Base-by-base conservation (phyloP, 2,888 invertebrate genomes). In the Antheraea yamamai region DNA sequence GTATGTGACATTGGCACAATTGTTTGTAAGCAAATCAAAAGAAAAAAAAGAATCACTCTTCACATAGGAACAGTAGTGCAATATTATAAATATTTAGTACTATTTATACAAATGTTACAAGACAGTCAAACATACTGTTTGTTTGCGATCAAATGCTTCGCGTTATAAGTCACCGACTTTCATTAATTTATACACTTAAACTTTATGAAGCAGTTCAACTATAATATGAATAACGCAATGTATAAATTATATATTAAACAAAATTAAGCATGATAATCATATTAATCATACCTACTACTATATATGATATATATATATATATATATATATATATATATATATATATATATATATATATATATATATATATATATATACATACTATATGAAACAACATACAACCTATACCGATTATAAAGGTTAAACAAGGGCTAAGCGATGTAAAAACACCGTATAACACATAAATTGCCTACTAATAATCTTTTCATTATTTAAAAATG, bases 361-460 rank as follows among this genome's bases (percentile, higher is more conserved):
- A 1, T 30, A 30, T 30, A 30, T 30, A 30, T 30, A 30, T 30
- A 30, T 30, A 30, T 30, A 30, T 30, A 30, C 30, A 3, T 30
- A 61, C n/a, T 61, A 61, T 61, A 61, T 23, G 61, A 61, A 23
- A 23, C 61, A 61, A 66, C 6, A 64, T 64, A 64, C n/a, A 61
- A 61, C 64, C 26, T 64, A 64, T 4, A 16, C 26, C 14, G 30
- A 66, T 16, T 23, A 61, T 4, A 66, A 66, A 26, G 14, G 16
- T 1, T 66, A 66, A 66, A 66, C 10, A 61, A 10, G 61, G 6
- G 23, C 23, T 55, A 55, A 55, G 55, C 6, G 20, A 55, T 20
- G 1, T 20, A 55, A 55, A 7, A 16, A 55, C 52, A 18, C 4
- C 52, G 58, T 61, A n/a, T 7, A 61, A n/a, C 58, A 61, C n/a